phyloP scores from a whole-genome alignment of 2,797 vertebrate species.

The Atherinosoma microstoma region DNA sequence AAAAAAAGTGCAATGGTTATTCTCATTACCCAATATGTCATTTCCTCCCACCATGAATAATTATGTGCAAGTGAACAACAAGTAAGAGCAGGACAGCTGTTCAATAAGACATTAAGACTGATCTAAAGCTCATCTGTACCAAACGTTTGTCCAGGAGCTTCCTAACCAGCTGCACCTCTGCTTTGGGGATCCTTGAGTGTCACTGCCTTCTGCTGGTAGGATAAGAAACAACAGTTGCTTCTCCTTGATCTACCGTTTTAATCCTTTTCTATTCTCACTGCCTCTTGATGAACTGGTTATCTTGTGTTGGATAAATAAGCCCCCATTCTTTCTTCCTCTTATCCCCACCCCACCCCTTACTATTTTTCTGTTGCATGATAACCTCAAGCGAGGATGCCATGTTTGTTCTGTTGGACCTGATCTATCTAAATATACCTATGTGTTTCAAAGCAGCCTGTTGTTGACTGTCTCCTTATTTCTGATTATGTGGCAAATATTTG shows the following conservation, averaged over 20 bases:
- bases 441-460: constrained; percentile 77
- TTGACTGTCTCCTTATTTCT: constrained; percentile 54
- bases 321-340: constrained; percentile 21
- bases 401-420: constrained; percentile 79
- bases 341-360: constrained; percentile 31
- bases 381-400: constrained; percentile 78
- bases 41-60: constrained; percentile 16
- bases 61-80: constrained; percentile 7
- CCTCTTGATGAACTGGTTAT: constrained; percentile 69
- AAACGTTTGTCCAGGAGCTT: constrained; percentile 62
- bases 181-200: constrained; percentile 61
- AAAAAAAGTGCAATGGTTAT: neutral
- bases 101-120: constrained; percentile 7
- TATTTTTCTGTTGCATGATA: constrained; percentile 87
- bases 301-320: constrained; percentile 66
- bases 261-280: constrained; percentile 70
- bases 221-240: constrained; percentile 64
- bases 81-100: constrained; percentile 16
- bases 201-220: constrained; percentile 79
- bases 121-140: constrained; percentile 30
- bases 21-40: constrained; percentile 1
- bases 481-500: neutral
- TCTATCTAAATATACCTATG: constrained; percentile 78
- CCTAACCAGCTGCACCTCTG: constrained; percentile 63
- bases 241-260: constrained; percentile 20